Base-by-base conservation (phyloP, 2,888 invertebrate genomes). In the Eulithis prunata region DNA sequence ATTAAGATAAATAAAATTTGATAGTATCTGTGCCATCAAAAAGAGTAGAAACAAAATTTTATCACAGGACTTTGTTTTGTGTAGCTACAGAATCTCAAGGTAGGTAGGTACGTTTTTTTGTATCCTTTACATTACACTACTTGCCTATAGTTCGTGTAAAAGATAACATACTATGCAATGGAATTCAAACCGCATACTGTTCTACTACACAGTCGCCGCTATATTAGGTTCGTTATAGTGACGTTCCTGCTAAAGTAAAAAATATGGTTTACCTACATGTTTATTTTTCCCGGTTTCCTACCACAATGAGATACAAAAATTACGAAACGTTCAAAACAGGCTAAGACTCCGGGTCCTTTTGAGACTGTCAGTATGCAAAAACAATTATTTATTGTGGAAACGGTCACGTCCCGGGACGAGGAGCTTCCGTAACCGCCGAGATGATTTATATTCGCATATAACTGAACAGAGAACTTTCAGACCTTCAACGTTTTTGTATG, bases 401-500 rank as follows among this genome's bases (percentile, higher is more conserved):
- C 68, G 75, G 73, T 72, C 65, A 70, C 70, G 72, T 78, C 77
- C 75, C 78, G 68, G 71, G 79, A 75, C 74, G 72, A 73, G 62
- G 68, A 68, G 74, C 74, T 76, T 75, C 79, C 80, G 76, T 73
- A 75, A 81, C 81, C 80, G 78, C 63, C 51, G 57, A 74, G 73
- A 79, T 83, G 78, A 83, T 82, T 83, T 83, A 82, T 82, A 77
- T 74, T 78, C 72, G 75, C 76, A 72, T 74, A 78, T 74, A 78
- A 73, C 73, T 67, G 68, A 76, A 75, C 76, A 74, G 73, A 70
- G 70, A 78, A 77, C 72, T 73, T 78, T 74, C 60, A 70, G 72
- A 75, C 69, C 70, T 76, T 73, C 73, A 73, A 66, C 62, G 69
- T 68, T 71, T 74, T 66, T 66, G 49, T 49, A 21, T 8, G 49